Base-by-base conservation (phyloP, 2,113 vertebrate species). In the Tringa solitaria region DNA sequence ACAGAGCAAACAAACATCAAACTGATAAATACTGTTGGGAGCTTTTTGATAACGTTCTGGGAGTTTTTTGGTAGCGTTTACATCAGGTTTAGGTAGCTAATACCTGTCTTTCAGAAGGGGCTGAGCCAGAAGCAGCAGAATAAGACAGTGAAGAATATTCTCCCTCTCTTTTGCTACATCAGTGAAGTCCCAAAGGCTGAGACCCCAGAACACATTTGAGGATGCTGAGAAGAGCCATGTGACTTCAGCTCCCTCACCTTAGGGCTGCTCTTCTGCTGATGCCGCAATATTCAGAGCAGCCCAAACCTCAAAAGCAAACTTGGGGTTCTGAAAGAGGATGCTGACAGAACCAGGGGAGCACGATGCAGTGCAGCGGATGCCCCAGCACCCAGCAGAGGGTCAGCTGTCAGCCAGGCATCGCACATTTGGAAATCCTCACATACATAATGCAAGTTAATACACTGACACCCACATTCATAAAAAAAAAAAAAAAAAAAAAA, bases 61-160 rank as follows among this genome's bases (percentile, higher is more conserved):
- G 46, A 14, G 14, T 7, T 77, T 68, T 74, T 5, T 37, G 43
- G 37, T 6, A 78, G 70, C 1, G 0, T 86, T 74, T 10, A 23
- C 37, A 59, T 2, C 32, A 33, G 35, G 23, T 43, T 33, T 33
- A 56, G 26, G 35, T 1, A 65, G 22, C 32, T 30, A 59, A 33
- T 21, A 43, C 4, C 19, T 27, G 14, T 9, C n/a, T 67, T 37
- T 63, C 68, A 37, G 81, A 78, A 78, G 0, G 0, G 0, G 37
- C 28, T 30, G 54, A 80, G 75, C 22, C 54, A 74, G 45, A 80
- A 86, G 72, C 84, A 84, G 56, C 63, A 87, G 41, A 35, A 1
- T 12, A 72, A 76, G 11, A 33, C 14, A 67, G 28, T 4, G 16
- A 45, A 74, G 45, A 68, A 80, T 16, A 12, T 4, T 72, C 15